A percentile compares a stretch with the other conserved stretches of the same genome.
phyloP scores from a whole-genome alignment of 2,888 invertebrate species.

The Ctenicera cuprea region DNA sequence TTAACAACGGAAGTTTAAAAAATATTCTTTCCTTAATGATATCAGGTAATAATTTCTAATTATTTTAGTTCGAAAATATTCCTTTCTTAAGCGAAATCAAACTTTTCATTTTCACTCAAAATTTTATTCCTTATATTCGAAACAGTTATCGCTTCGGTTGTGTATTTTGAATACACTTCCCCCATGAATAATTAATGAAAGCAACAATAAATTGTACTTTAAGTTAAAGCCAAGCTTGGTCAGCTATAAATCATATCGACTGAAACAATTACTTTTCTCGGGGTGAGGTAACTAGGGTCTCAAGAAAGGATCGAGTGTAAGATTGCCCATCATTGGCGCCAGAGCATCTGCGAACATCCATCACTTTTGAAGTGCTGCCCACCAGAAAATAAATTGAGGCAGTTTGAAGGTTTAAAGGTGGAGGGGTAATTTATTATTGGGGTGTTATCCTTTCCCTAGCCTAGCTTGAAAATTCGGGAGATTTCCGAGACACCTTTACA shows the following conservation, averaged over 20 bases:
- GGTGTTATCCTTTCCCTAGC: constrained; percentile 8
- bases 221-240: constrained; percentile 15
- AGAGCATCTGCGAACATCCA: constrained; percentile 50
- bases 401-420: constrained; percentile 40
- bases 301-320: constrained; percentile 38
- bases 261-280: constrained; percentile 38
- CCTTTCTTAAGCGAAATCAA: no score
- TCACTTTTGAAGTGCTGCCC: constrained; percentile 49
- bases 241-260: constrained; percentile 48
- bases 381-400: constrained; percentile 47
- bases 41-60: no score
- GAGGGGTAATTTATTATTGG: constrained; percentile 33
- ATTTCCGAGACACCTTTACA: background rate
- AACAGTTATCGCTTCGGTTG: constrained; percentile 15
- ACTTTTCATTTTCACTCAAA: no score
- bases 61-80: no score
- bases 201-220: constrained; percentile 34
- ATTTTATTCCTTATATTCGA: no score
- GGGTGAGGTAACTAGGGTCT: constrained; percentile 40
- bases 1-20: no score
- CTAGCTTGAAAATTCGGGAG: background rate
- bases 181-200: constrained; percentile 38
- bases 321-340: constrained; percentile 51
- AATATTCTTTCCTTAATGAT: no score
- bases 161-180: constrained; percentile 14